phyloP scores from a whole-genome alignment of 53 echinoderm and acorn worm species.

The Astropecten irregularis region DNA sequence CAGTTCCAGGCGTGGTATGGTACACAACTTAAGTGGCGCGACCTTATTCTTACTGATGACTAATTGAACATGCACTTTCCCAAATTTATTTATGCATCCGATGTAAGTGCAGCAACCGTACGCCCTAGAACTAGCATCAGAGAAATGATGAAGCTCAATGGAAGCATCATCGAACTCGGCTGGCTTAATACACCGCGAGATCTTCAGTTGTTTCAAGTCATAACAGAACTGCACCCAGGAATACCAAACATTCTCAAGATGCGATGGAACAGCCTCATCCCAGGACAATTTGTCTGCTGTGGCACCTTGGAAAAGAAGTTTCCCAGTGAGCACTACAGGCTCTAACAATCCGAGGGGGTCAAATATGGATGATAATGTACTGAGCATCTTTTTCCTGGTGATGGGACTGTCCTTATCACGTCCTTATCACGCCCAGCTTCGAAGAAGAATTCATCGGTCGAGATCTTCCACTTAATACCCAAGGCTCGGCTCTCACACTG shows the following conservation, averaged over 20 bases:
- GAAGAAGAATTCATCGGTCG: constrained; percentile 39
- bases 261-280: constrained; percentile 36
- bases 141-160: constrained; percentile 48
- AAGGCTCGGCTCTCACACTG: constrained; percentile 11
- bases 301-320: constrained; percentile 54
- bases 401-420: constrained; percentile 38
- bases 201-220: constrained; percentile 5
- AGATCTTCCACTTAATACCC: constrained; percentile 41
- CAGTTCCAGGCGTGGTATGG: constrained; percentile 58
- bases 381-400: constrained; percentile 67
- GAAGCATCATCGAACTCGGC: constrained; percentile 23
- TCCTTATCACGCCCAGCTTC: constrained; percentile 15
- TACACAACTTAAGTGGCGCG: constrained; percentile 52
- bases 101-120: constrained; percentile 66
- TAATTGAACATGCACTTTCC: constrained; percentile 28
- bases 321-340: constrained; percentile 56
- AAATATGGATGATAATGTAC: constrained; percentile 59
- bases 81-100: constrained; percentile 16
- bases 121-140: constrained; percentile 58
- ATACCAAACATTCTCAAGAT: not conserved
- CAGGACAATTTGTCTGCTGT: constrained; percentile 21
- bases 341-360: constrained; percentile 72
- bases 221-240: constrained; percentile 19
- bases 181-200: constrained; percentile 59
- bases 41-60: constrained; percentile 53